These are phyloP conservation scores for Syrphus vitripennis DNA, from an alignment of 2,888 invertebrate species.

Conservation along the genomic window DNA sequence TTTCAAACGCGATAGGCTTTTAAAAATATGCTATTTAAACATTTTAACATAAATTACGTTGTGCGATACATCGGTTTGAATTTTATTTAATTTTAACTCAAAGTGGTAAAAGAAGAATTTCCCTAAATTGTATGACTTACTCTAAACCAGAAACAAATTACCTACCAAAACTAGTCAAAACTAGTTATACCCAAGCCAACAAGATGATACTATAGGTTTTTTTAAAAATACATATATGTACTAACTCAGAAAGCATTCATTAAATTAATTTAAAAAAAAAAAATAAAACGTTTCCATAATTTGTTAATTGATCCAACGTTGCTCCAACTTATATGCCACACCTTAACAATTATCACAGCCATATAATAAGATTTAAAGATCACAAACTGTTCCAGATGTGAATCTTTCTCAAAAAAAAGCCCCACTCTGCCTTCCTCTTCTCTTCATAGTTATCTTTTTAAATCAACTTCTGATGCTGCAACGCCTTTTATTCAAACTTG, in stretches of 20 bases:
- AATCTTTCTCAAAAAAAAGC: not conserved
- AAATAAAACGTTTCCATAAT: slow-evolving; percentile 17
- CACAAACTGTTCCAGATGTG: slow-evolving; percentile 7
- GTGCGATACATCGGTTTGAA: too few relatives aligned
- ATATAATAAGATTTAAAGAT: slow-evolving; percentile 11
- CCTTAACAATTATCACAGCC: not conserved
- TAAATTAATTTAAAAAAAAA: slow-evolving; percentile 10
- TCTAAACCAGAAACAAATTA: too few relatives aligned
- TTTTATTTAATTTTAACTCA: too few relatives aligned
- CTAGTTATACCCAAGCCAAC: too few relatives aligned
- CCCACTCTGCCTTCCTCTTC: not conserved
- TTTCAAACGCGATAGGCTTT: too few relatives aligned
- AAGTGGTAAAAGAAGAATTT: too few relatives aligned
- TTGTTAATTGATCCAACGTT: slow-evolving; percentile 22
- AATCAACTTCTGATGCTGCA: not conserved
- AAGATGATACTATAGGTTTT: too few relatives aligned
- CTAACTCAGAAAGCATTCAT: not conserved
- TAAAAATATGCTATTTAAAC: too few relatives aligned
- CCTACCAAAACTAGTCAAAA: too few relatives aligned
- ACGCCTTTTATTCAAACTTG: slow-evolving; percentile 39
- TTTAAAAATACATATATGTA: too few relatives aligned
- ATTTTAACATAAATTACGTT: too few relatives aligned
- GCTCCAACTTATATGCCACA: slow-evolving; percentile 10
- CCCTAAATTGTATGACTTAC: too few relatives aligned
- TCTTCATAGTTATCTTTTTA: slow-evolving; percentile 18